Evolutionary conservation across 2,113 vertebrate genomes (phyloP).

Genomic region (Acrocephalus arundinaceus): DNA sequence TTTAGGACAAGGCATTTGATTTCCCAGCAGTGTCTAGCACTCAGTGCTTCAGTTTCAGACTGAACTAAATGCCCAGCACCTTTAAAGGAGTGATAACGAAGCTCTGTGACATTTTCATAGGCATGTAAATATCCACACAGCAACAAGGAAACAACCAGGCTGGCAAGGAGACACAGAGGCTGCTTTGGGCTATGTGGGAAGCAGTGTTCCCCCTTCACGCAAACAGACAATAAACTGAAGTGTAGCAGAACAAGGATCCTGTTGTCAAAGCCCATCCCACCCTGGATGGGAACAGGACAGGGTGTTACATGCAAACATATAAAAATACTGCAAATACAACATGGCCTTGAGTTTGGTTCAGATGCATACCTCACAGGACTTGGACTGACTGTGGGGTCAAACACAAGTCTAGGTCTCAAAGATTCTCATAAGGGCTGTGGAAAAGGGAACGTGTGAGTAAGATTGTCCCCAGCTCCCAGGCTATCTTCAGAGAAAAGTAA

Average conservation of each 20-base stretch:
- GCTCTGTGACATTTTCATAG: constrained; percentile 12
- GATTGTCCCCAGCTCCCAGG: background rate
- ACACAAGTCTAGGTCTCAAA: background rate
- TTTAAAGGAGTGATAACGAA: background rate
- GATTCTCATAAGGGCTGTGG: background rate
- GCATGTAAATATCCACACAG: background rate
- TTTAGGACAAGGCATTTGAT: constrained; percentile 35
- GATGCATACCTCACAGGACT: background rate
- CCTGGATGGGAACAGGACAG: constrained; percentile 20
- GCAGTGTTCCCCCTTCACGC: background rate
- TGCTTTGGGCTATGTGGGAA: constrained; percentile 25
- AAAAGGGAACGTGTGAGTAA: background rate
- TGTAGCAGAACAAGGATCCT: constrained; percentile 41
- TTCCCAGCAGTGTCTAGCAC: background rate
- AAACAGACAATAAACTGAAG: constrained; percentile 46
- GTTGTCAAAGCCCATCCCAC: constrained; percentile 21
- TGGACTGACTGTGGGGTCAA: background rate
- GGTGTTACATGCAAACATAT: constrained; percentile 14
- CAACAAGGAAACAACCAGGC: background rate
- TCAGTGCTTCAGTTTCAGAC: background rate
- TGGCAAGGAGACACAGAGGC: background rate
- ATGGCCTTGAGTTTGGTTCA: background rate
- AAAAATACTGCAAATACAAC: background rate
- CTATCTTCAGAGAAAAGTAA: background rate
- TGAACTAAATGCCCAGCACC: background rate